Base-by-base conservation (phyloP, 2,797 vertebrate genomes). In the Acrossocheilus wenchowensis region DNA sequence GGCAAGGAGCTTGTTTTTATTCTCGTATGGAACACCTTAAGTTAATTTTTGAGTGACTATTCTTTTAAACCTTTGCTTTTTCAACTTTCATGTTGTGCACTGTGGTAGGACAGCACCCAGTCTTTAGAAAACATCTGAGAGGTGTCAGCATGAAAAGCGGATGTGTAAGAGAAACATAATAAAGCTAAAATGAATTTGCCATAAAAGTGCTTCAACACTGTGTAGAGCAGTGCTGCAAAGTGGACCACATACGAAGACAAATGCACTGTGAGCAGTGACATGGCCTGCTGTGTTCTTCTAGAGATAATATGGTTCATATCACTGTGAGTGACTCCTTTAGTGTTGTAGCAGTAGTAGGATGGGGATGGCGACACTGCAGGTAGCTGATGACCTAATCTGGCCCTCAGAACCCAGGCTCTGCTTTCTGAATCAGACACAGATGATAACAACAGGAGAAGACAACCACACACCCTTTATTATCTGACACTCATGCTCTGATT, bases 331-430 rank as follows among this genome's bases (percentile, higher is more conserved):
- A 72, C 89, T 89, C 82, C 87, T 87, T 36, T 64, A 85, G 88
- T 82, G 54, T 73, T 57, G 41, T 82, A 75, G 66, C 68, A 83
- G 66, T 34, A 43, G 83, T 45, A 69, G 75, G 83, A 86, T 88
- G 86, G 81, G 86, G 84, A 1, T 83, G 78, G 85, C 74, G 72
- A 77, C 72, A 74, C 85, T 79, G 83, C 78, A 85, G 84, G 89
- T 88, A 89, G 87, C 86, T 87, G 87, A 89, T 90, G 90, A 90
- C 89, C 87, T 91, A 90, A 91, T 90, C 87, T 89, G 79, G 79
- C 69, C 84, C 50, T 86, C 83, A 84, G 73, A 89, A 83, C 82
- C 86, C 77, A 21, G 45, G 62, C 85, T 85, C 73, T 71, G 84
- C 66, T 57, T 83, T 62, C 83, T 87, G 85, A 88, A 90, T 89